Percentiles rank a stretch among this genome's conserved stretches.
Conservation (phyloP, 2,888 invertebrate genomes). For the Acronicta alni region DNA sequence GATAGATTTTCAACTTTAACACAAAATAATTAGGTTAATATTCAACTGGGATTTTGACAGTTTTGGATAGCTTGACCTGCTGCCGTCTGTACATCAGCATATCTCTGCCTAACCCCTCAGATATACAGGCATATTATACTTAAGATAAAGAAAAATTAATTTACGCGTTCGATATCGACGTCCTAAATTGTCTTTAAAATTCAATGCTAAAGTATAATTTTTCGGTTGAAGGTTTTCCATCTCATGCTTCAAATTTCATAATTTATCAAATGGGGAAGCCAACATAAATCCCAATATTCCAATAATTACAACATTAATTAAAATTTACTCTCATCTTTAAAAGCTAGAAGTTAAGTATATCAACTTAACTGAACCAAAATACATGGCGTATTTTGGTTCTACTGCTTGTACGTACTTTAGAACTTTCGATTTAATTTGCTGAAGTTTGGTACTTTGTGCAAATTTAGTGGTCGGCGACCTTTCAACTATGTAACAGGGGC, state of each 20-base stretch:
- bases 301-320: conserved; percentile 47
- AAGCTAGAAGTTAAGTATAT: conserved; percentile 29
- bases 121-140: too few relatives aligned
- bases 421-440: conserved; percentile 43
- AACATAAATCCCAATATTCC: conserved; percentile 38
- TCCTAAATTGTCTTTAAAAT: too few relatives aligned
- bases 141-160: too few relatives aligned
- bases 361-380: conserved; percentile 19
- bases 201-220: too few relatives aligned
- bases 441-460: conserved; percentile 28
- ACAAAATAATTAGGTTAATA: too few relatives aligned
- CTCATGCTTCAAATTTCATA: conserved; percentile 30
- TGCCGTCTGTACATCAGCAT: too few relatives aligned
- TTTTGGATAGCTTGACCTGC: too few relatives aligned
- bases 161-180: not conserved
- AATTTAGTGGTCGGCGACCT: conserved; percentile 40
- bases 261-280: conserved; percentile 4
- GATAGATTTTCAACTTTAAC: too few relatives aligned
- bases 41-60: too few relatives aligned
- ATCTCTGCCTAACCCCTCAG: too few relatives aligned
- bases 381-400: too few relatives aligned
- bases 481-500: conserved; percentile 30
- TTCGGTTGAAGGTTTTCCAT: conserved; percentile 3
- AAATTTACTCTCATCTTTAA: conserved; percentile 29
- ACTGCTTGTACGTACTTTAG: too few relatives aligned